Conservation (phyloP, 2,888 invertebrate genomes). For the Sphaeridia pumilis region DNA sequence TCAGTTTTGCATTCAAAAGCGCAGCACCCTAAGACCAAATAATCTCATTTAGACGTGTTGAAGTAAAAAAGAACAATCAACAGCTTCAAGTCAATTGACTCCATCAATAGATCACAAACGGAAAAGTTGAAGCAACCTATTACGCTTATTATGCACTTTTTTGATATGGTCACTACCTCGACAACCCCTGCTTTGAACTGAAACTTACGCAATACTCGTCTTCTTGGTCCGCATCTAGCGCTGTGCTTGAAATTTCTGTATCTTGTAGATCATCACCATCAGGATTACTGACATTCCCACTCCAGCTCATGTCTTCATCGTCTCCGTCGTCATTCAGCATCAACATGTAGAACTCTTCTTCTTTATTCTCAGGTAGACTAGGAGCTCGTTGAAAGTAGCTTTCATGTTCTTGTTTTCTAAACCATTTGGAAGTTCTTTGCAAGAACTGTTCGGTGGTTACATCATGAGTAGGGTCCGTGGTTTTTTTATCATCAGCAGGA, state of each 20-base stretch:
- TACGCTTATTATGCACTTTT: no score
- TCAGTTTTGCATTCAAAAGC: conserved; percentile 21
- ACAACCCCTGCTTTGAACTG: not conserved
- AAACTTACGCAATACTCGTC: conserved; percentile 36
- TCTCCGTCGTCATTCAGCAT: conserved; percentile 12
- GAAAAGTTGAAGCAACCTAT: not conserved
- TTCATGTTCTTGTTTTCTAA: conserved; percentile 16
- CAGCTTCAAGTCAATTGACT: not conserved
- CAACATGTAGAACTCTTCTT: conserved; percentile 12
- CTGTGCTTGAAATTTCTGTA: conserved; percentile 22
- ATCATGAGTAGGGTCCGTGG: no score
- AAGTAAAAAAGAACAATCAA: not conserved
- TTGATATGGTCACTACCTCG: no score
- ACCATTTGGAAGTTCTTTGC: conserved; percentile 29
- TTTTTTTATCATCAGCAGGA: no score
- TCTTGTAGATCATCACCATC: conserved; percentile 24
- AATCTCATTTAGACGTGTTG: not conserved
- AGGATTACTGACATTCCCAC: conserved; percentile 25
- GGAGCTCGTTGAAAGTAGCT: conserved; percentile 2
- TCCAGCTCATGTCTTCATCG: conserved; percentile 21
- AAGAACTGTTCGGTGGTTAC: not conserved
- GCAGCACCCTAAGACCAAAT: conserved; percentile 20
- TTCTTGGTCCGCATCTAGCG: conserved; percentile 15
- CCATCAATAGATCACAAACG: not conserved
- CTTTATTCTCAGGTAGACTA: conserved; percentile 10